A percentile compares a stretch with the other conserved stretches of the same genome.
Conservation (phyloP, 1,140 invertebrate genomes). For the Polypedilum vanderplanki region DNA sequence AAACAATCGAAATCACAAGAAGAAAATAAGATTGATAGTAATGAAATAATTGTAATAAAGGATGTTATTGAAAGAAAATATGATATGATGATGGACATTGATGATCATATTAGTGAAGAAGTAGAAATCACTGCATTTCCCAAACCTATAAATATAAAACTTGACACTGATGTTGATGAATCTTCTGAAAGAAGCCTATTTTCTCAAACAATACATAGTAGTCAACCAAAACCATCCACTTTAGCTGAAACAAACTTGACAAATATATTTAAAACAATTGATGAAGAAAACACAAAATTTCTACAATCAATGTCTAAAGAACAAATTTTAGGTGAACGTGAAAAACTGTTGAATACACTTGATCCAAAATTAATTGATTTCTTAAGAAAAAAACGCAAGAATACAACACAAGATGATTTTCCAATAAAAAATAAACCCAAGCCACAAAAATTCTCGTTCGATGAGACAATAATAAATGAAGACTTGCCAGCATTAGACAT, state of each 20-base stretch:
- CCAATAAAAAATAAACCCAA: not conserved
- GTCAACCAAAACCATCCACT: slow-evolving; percentile 34
- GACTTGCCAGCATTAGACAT: slow-evolving; percentile 51
- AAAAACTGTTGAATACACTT: slow-evolving; percentile 56
- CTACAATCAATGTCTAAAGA: slow-evolving; percentile 61
- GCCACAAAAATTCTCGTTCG: not conserved
- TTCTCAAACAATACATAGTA: slow-evolving; percentile 35
- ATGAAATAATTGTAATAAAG: slow-evolving; percentile 49
- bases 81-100: slow-evolving; percentile 30
- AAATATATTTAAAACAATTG: slow-evolving; percentile 55
- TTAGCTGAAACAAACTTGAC: slow-evolving; percentile 33
- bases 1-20: slow-evolving; percentile 22
- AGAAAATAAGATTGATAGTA: slow-evolving; percentile 36
- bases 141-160: slow-evolving; percentile 37
- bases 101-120: slow-evolving; percentile 30
- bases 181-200: slow-evolving; percentile 37
- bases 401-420: slow-evolving; percentile 33
- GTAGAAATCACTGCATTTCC: slow-evolving; percentile 39
- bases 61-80: slow-evolving; percentile 51
- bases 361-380: slow-evolving; percentile 60
- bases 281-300: slow-evolving; percentile 63
- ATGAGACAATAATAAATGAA: slow-evolving; percentile 31
- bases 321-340: slow-evolving; percentile 68
- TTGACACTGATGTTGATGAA: slow-evolving; percentile 34
- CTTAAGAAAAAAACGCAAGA: slow-evolving; percentile 52